phyloP scores from a whole-genome alignment of 2,888 invertebrate genomes.

The Hirtodrosophila histrioides region DNA sequence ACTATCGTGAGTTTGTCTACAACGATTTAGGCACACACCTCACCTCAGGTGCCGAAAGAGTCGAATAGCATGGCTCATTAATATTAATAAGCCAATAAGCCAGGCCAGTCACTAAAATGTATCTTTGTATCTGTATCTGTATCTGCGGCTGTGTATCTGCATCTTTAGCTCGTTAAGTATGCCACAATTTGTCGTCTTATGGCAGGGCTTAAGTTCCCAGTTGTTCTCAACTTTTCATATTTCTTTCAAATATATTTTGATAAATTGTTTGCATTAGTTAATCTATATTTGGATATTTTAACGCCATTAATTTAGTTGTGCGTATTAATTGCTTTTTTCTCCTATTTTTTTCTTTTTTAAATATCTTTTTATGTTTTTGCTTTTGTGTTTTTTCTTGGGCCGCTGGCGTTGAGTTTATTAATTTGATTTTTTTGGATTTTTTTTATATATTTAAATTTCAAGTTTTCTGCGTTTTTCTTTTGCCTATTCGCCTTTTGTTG shows the following conservation, averaged over 20 bases:
- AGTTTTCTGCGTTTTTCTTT: conserved; percentile 54
- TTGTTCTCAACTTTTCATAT: conserved; percentile 8
- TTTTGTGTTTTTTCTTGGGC: conserved; percentile 18
- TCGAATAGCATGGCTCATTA: conserved; percentile 62
- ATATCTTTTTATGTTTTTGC: conserved; percentile 6
- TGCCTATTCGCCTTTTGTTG: conserved; percentile 36
- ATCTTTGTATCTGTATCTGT: conserved; percentile 15
- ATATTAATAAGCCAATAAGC: conserved; percentile 64
- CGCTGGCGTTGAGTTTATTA: conserved; percentile 48
- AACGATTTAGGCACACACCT: conserved; percentile 64
- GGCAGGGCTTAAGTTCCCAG: conserved; percentile 21
- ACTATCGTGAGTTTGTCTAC: conserved; percentile 43
- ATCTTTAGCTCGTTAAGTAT: conserved; percentile 31
- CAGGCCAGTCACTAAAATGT: not conserved
- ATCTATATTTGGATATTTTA: conserved; percentile 44
- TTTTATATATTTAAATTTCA: conserved; percentile 71
- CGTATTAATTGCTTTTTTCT: conserved; percentile 56
- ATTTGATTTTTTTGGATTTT: conserved; percentile 49
- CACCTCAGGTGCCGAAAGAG: conserved; percentile 71
- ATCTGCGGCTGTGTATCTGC: conserved; percentile 24
- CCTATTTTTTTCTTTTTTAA: conserved; percentile 17
- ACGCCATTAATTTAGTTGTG: conserved; percentile 73
- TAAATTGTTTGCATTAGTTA: conserved; percentile 61
- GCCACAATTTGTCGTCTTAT: conserved; percentile 33
- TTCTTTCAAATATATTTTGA: conserved; percentile 31